phyloP scores from a whole-genome alignment of 2,888 invertebrate genomes.

The Netelia fuscicornis region DNA sequence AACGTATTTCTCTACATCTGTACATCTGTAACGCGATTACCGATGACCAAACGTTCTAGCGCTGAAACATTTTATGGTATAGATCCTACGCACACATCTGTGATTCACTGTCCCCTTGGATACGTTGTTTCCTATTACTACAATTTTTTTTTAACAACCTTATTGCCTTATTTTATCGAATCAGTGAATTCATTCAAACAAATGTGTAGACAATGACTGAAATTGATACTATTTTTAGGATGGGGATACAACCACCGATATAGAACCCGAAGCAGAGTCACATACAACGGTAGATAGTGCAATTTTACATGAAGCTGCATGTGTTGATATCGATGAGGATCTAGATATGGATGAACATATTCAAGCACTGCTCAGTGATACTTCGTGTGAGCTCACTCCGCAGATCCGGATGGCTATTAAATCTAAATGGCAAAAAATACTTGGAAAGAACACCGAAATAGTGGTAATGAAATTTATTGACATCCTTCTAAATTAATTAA shows the following conservation, averaged over 20 bases:
- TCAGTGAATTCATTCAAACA: background rate
- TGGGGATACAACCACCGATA: constrained; percentile 89
- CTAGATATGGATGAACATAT: constrained; percentile 87
- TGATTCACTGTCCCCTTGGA: no score
- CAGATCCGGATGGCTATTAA: constrained; percentile 92
- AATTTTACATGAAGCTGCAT: constrained; percentile 86
- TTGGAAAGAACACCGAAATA: constrained; percentile 93
- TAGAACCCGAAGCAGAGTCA: constrained; percentile 93
- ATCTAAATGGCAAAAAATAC: constrained; percentile 93
- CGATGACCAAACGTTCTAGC: no score
- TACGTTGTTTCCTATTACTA: no score
- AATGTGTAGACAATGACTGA: background rate
- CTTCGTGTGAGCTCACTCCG: constrained; percentile 84
- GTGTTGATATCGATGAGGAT: constrained; percentile 87
- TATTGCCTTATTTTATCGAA: background rate
- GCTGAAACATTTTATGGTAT: no score
- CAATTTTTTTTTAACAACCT: no score
- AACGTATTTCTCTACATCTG: no score
- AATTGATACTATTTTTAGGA: constrained; percentile 85
- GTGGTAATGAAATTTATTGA: constrained; percentile 87
- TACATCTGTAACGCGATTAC: no score
- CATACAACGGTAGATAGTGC: constrained; percentile 91
- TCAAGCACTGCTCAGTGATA: constrained; percentile 85
- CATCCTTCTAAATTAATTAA: background rate
- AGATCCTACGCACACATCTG: no score